Percentiles rank a stretch among this genome's conserved stretches.
These are phyloP conservation scores for Smutsia gigantea DNA, from an alignment of 2,797 vertebrate genomes.

Conservation along the genomic window DNA sequence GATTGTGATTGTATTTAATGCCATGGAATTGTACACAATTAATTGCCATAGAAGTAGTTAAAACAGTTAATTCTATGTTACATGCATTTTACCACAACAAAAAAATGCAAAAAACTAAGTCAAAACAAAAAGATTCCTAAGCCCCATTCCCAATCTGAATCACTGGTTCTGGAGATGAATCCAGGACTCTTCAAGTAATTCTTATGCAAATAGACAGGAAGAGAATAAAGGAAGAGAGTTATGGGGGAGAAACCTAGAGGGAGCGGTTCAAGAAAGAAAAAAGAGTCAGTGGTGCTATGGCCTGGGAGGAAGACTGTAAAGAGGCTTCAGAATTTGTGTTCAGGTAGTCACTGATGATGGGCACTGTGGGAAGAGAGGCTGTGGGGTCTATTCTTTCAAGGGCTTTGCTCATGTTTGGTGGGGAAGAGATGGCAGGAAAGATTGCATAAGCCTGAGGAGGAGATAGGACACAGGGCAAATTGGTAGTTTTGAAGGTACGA, in stretches of 20 bases:
- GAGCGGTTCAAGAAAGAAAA: background rate
- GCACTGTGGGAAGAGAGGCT: background rate
- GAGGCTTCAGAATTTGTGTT: background rate
- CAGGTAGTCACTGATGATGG: background rate
- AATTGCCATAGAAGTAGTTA: conserved; percentile 14
- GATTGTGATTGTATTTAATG: conserved; percentile 11
- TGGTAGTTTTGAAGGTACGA: background rate
- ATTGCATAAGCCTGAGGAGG: background rate
- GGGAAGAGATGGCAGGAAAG: background rate
- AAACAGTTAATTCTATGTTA: conserved; percentile 20
- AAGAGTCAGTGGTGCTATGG: background rate
- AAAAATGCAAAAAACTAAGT: background rate
- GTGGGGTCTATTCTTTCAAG: background rate
- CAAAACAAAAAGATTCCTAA: background rate
- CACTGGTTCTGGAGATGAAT: background rate
- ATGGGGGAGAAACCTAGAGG: background rate
- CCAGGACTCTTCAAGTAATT: background rate
- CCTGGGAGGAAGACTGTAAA: background rate
- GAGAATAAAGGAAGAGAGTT: background rate
- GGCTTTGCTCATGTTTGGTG: background rate
- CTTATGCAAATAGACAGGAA: background rate
- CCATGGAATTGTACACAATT: background rate
- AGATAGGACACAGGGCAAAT: background rate
- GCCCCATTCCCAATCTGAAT: background rate
- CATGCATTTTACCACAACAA: background rate